These are phyloP conservation scores for Corvus hawaiiensis DNA, from an alignment of 2,113 vertebrate species.

Conservation along the genomic window DNA sequence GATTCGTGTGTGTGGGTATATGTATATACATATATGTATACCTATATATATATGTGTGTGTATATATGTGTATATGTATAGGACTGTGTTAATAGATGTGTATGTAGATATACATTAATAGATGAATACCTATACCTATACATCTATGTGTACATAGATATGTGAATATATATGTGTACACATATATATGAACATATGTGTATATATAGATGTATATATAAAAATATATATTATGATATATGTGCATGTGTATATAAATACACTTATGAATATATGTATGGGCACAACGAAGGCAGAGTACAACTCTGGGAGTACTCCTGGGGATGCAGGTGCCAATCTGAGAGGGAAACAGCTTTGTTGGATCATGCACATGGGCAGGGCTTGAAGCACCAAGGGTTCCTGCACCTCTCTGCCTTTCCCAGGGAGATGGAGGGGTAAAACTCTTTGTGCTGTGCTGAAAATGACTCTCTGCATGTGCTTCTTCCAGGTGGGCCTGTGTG, in stretches of 20 bases:
- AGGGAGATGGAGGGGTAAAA: background rate
- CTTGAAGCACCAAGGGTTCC: background rate
- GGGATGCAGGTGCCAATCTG: background rate
- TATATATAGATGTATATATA: too few relatives aligned
- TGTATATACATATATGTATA: too few relatives aligned
- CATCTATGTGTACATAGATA: background rate
- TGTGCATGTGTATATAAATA: background rate
- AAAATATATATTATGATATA: background rate
- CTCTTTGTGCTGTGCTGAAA: background rate
- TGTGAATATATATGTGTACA: background rate
- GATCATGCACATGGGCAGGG: fast-evolving
- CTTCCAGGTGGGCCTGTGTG: background rate
- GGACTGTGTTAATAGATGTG: background rate
- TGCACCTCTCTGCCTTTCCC: background rate
- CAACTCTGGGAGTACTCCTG: background rate
- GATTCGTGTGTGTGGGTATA: too few relatives aligned
- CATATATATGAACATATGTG: too few relatives aligned
- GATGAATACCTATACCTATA: too few relatives aligned
- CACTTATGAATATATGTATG: fast-evolving
- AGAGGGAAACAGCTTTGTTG: background rate
- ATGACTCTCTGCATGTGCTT: background rate
- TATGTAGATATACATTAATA: background rate
- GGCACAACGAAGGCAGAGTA: fast-evolving
- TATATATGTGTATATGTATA: background rate
- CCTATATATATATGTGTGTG: background rate